phyloP scores from a whole-genome alignment of 2,113 vertebrate species.

The Tricholaema leucomelas region DNA sequence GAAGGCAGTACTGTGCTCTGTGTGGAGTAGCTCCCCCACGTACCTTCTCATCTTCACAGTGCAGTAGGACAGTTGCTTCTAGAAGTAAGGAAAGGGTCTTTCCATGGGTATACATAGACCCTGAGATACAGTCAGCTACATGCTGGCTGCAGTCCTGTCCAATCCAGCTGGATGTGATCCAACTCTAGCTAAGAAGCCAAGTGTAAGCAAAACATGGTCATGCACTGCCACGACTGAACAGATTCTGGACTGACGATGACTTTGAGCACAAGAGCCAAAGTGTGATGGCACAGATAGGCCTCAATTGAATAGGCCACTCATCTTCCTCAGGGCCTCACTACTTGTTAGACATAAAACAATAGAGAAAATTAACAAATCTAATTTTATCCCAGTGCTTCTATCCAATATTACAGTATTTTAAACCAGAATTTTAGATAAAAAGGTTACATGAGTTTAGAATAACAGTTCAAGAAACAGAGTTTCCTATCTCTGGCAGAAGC shows the following conservation, averaged over 20 bases:
- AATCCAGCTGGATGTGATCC: slow-evolving; percentile 2
- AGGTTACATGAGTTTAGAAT: neutral
- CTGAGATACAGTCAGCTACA: neutral
- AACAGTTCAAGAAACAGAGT: neutral
- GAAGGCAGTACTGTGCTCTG: neutral
- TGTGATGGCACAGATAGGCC: neutral
- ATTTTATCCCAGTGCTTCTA: neutral
- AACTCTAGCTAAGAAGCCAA: slow-evolving; percentile 18
- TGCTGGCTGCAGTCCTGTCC: neutral
- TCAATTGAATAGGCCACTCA: neutral
- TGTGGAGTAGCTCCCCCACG: accelerated
- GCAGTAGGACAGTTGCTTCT: neutral
- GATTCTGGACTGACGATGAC: neutral
- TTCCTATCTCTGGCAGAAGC: neutral
- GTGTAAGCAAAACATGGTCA: slow-evolving; percentile 13
- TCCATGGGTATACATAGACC: neutral
- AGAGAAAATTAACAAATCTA: neutral
- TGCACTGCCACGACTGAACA: neutral
- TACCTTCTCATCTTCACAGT: neutral
- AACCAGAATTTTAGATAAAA: neutral
- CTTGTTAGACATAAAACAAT: neutral
- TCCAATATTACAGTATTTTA: neutral
- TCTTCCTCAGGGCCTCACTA: neutral
- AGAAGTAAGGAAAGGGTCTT: neutral
- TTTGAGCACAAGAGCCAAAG: neutral